Evolutionary conservation across 2,113 vertebrate genomes (phyloP).

Genomic region (Bufo bufo): DNA sequence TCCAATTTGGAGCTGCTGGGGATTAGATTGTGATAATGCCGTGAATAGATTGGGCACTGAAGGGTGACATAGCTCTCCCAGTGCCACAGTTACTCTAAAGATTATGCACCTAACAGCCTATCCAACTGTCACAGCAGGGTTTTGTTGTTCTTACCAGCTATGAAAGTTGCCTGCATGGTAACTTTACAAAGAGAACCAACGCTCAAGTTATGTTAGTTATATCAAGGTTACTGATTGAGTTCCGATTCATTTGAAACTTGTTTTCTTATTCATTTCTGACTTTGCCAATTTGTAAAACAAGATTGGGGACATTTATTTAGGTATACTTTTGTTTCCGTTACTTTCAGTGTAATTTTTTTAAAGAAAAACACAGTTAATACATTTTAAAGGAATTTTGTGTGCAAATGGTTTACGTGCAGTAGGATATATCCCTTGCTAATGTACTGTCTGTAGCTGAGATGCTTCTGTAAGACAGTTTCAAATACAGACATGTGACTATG

Average conservation of each 20-base stretch:
- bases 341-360: background rate
- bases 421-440: too few species aligned
- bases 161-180: background rate
- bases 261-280: background rate
- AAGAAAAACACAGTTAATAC: too few species aligned
- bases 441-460: too few species aligned
- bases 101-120: constrained; percentile 46
- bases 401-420: too few species aligned
- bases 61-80: constrained; percentile 50
- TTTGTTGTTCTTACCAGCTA: background rate
- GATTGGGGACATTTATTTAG: background rate
- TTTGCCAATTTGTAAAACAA: background rate
- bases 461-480: too few species aligned
- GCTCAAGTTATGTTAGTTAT: background rate
- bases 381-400: too few species aligned
- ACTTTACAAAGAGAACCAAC: background rate
- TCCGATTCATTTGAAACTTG: background rate
- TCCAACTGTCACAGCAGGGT: constrained; percentile 24
- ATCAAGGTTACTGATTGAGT: background rate
- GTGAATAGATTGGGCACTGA: constrained; percentile 51
- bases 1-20: constrained; percentile 24
- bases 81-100: constrained; percentile 44
- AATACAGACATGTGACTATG: too few species aligned
- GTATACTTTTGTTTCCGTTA: background rate
- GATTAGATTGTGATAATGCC: constrained; percentile 39